Conservation (phyloP, 2,113 vertebrate genomes). For the Diglossa brunneiventris region DNA sequence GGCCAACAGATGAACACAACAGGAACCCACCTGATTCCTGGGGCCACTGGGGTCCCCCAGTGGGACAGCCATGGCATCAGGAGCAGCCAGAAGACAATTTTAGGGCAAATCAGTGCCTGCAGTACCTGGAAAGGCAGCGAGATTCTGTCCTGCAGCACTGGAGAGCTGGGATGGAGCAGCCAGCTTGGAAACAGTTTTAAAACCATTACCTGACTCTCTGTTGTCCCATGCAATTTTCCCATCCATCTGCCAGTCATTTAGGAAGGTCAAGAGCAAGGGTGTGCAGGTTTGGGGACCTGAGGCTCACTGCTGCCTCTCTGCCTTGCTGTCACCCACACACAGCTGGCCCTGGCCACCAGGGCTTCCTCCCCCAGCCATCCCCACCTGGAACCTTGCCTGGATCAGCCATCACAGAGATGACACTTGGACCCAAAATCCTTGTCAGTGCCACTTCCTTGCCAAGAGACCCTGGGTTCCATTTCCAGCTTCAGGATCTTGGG, state of each 20-base stretch:
- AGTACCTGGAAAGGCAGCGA: neutral
- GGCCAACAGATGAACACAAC: neutral
- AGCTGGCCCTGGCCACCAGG: neutral
- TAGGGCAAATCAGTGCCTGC: neutral
- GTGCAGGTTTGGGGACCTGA: neutral
- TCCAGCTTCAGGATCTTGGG: neutral
- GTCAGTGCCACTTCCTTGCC: neutral
- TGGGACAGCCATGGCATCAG: fast-evolving
- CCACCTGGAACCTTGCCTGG: neutral
- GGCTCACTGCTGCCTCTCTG: neutral
- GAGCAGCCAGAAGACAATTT: neutral
- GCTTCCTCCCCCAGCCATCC: neutral
- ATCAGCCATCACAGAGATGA: neutral
- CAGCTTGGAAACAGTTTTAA: neutral
- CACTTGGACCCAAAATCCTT: fast-evolving
- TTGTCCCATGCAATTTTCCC: neutral
- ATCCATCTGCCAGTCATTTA: constrained; percentile 47
- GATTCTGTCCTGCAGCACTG: neutral
- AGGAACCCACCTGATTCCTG: neutral
- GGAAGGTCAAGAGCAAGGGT: constrained; percentile 7
- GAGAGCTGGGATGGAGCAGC: neutral
- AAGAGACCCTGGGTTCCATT: neutral
- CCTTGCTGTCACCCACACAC: neutral
- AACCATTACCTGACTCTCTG: constrained; percentile 3
- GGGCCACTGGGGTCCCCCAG: neutral